Conservation (phyloP, 2,113 vertebrate species). For the Calyptomena viridis region DNA sequence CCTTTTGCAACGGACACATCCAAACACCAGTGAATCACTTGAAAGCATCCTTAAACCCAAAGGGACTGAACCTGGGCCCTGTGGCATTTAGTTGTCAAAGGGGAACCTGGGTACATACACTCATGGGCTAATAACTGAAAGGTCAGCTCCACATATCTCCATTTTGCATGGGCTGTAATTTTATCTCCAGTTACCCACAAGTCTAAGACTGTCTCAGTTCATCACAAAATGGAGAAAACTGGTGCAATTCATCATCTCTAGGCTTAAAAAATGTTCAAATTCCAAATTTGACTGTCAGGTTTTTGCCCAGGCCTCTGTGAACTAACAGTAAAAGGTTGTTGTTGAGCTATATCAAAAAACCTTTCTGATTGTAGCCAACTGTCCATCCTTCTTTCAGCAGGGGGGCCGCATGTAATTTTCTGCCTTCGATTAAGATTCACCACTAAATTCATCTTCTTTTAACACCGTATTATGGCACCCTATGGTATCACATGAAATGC, state of each 20-base stretch:
- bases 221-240: background rate
- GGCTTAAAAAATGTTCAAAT: background rate
- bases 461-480: constrained; percentile 56
- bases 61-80: background rate
- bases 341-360: background rate
- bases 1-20: background rate
- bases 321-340: background rate
- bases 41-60: background rate
- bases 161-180: background rate
- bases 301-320: background rate
- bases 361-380: constrained; percentile 6
- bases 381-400: constrained; percentile 49
- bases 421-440: constrained; percentile 62
- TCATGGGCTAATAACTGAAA: constrained; percentile 35
- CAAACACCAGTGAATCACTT: constrained; percentile 3
- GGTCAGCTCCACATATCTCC: background rate
- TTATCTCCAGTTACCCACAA: background rate
- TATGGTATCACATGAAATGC: constrained; percentile 63
- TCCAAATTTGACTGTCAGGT: background rate
- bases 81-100: background rate
- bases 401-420: constrained; percentile 60
- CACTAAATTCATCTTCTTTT: constrained; percentile 58
- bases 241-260: background rate
- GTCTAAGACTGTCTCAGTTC: background rate
- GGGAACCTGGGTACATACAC: background rate